Conservation (phyloP, 2,797 vertebrate species). For the Manis crassicaudata region DNA sequence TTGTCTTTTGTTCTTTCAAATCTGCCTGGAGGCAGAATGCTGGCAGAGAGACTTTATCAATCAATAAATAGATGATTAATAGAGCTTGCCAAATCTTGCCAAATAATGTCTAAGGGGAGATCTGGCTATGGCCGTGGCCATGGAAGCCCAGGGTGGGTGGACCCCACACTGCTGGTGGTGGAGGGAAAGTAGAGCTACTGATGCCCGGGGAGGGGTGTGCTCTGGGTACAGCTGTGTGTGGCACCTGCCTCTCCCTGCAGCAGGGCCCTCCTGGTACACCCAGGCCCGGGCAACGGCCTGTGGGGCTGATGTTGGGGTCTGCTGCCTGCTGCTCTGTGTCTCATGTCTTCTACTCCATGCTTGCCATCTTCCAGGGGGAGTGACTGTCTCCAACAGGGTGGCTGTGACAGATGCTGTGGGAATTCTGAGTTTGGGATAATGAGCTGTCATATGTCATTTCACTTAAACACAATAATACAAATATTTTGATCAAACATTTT, state of each 20-base stretch:
- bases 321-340: not conserved
- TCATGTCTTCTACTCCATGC: not conserved
- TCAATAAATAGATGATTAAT: not conserved
- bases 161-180: not conserved
- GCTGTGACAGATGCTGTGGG: slow-evolving; percentile 67
- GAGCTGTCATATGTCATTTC: slow-evolving; percentile 72
- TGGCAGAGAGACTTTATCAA: not conserved
- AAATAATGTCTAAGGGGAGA: not conserved
- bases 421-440: slow-evolving; percentile 69
- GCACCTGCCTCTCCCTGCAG: not conserved
- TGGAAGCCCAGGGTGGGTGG: fast-evolving
- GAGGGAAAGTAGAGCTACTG: not conserved
- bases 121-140: not conserved
- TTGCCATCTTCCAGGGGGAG: slow-evolving; percentile 29
- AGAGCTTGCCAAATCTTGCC: not conserved
- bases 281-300: not conserved
- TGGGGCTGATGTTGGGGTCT: not conserved
- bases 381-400: not conserved
- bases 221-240: not conserved
- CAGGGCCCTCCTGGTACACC: not conserved
- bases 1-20: not conserved
- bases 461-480: slow-evolving; percentile 71
- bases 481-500: slow-evolving; percentile 81
- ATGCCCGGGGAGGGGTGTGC: fast-evolving
- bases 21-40: not conserved